Base-by-base conservation (phyloP, 1,140 invertebrate genomes). In the Camponotus pennsylvanicus region DNA sequence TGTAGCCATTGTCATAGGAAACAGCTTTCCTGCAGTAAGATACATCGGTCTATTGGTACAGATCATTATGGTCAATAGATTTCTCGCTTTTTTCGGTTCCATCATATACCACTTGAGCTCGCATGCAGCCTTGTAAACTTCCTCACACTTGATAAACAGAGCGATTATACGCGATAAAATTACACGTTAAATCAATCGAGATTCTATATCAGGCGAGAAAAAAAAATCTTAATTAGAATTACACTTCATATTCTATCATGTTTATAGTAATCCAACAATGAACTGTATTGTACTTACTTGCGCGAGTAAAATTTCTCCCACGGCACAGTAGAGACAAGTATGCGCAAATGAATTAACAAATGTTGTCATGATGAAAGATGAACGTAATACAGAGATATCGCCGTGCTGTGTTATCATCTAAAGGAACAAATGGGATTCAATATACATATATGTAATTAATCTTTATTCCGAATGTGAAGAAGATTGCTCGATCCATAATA, bases 1-100 rank as follows among this genome's bases (percentile, higher is more conserved):
- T 2, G 52, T 75, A 52, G 59, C 5, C 40, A 89, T 82, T 8
- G 84, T 78, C 42, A 89, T 59, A 34, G 69, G 77, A 11, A 88
- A 83, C 2, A 86, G 27, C 67, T 89, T 86, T 34, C 78, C 70
- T 0, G 88, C 71, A 1, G 55, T 89, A 11, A 89, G 32, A 13
- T 42, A 61, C 8, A 83, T 18, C 4, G 77, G 67, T 37, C 27
- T 27, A 27, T 66, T 71, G 11, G 78, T 27, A 15, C 55, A 59
- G 18, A 67, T 27, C 66, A 87, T 87, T 61, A 89, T 77, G 0
- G 77, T 32, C 3, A 87, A 69, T 55, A 86, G 18, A 1, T 32
- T 59, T 40, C 27, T 86, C n/a, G 70, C 84, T 71, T 76, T 34
- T 0, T 42, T 76, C 9, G 37, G 5, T 3, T 82, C 13, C n/a